A percentile compares a stretch with the other conserved stretches of the same genome.
Conservation (phyloP, 2,888 invertebrate species). For the Hirtodrosophila cameraria region DNA sequence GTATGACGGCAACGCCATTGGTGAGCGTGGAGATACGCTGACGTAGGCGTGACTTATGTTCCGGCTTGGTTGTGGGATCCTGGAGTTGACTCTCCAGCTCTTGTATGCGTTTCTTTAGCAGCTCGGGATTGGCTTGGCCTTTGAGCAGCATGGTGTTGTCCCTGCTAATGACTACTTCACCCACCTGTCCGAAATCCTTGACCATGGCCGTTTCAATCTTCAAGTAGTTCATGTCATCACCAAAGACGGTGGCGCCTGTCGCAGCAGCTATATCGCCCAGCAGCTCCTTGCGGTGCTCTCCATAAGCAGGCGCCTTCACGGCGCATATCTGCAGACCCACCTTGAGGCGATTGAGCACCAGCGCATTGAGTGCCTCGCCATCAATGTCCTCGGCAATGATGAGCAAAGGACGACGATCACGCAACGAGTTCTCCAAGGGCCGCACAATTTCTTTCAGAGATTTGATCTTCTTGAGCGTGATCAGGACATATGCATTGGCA, state of each 20-base stretch:
- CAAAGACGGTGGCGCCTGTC: conserved; percentile 96
- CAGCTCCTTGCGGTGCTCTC: conserved; percentile 96
- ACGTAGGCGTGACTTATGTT: conserved; percentile 96
- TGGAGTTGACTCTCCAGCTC: conserved; percentile 95
- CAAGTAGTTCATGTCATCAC: conserved; percentile 94
- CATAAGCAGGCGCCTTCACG: conserved; percentile 98
- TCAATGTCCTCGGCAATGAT: conserved; percentile 98
- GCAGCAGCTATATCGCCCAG: conserved; percentile 96
- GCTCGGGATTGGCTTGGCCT: conserved; percentile 92
- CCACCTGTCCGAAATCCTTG: conserved; percentile 92
- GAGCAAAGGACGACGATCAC: conserved; percentile 95
- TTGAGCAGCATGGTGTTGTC: conserved; percentile 91
- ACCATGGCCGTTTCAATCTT: conserved; percentile 94
- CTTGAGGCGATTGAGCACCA: conserved; percentile 96
- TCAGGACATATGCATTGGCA: conserved; percentile 95
- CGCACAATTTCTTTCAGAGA: conserved; percentile 98
- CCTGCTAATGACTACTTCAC: conserved; percentile 95
- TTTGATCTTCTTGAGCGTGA: conserved; percentile 99
- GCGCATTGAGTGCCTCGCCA: conserved; percentile 95
- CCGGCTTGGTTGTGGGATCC: conserved; percentile 92
- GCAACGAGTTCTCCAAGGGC: conserved; percentile 96
- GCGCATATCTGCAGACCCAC: conserved; percentile 97
- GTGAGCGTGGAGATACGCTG: conserved; percentile 95
- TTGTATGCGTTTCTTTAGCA: conserved; percentile 91
- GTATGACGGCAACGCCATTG: conserved; percentile 91